Percentiles rank a stretch among this genome's conserved stretches.
phyloP scores from a whole-genome alignment of 2,113 vertebrate genomes.

The pig (Sus scrofa) region T2T-Sscrofa CM000822.6:12769001-12769500 shows the following conservation, averaged over 20 bases:
- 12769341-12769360: constrained; percentile 68
- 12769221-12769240: neutral
- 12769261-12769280: constrained; percentile 58
- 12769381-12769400: constrained; percentile 59
- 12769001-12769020: neutral
- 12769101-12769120: neutral
- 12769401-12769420: constrained; percentile 71
- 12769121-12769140: constrained; percentile 19
- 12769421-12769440: constrained; percentile 4
- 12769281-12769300: constrained; percentile 41
- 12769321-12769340: constrained; percentile 49
- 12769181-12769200: constrained; percentile 55
- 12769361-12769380: constrained; percentile 50
- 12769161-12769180: neutral
- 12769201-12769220: constrained; percentile 48
- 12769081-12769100: neutral
- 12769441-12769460: neutral
- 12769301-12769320: neutral
- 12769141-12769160: neutral
- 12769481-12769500: constrained; percentile 16
- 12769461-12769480: neutral
- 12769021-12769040: neutral
- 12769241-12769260: constrained; percentile 3
- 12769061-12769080: neutral
- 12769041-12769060: neutral